These are phyloP conservation scores for Lucinisca nassula DNA, from an alignment of 2,888 invertebrate species.

Conservation along the genomic window DNA sequence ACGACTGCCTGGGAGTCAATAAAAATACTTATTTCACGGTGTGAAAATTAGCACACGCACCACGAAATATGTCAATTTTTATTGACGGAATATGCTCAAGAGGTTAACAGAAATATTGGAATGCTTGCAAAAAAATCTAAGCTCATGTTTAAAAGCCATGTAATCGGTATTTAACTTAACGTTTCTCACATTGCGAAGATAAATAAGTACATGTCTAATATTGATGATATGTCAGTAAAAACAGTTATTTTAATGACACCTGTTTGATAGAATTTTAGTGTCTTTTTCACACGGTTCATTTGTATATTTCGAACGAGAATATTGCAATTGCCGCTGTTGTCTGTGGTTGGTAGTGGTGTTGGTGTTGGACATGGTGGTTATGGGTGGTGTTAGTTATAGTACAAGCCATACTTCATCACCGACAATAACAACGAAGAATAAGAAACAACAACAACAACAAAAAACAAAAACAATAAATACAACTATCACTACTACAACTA, in stretches of 20 bases:
- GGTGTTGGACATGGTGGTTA: too few relatives aligned
- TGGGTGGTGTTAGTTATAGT: too few relatives aligned
- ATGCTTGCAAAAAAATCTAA: background rate
- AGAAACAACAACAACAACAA: too few relatives aligned
- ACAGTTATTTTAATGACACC: background rate
- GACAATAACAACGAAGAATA: too few relatives aligned
- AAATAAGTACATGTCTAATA: background rate
- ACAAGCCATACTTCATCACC: too few relatives aligned
- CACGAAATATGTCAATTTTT: background rate
- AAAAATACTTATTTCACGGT: background rate
- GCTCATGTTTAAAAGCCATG: background rate
- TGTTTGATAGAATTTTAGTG: background rate
- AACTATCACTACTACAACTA: too few relatives aligned
- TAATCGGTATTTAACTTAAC: background rate
- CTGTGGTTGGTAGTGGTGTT: too few relatives aligned
- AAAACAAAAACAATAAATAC: too few relatives aligned
- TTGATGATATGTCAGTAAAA: background rate
- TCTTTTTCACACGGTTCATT: background rate
- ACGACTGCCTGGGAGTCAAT: conserved; percentile 21
- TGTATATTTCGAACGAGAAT: too few relatives aligned
- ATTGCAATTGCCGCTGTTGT: too few relatives aligned
- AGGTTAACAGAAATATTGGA: background rate
- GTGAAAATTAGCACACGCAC: background rate
- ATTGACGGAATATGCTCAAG: background rate
- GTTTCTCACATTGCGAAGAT: background rate